Conservation (phyloP, 2,888 invertebrate genomes). For the Gisinianus flammeolus region DNA sequence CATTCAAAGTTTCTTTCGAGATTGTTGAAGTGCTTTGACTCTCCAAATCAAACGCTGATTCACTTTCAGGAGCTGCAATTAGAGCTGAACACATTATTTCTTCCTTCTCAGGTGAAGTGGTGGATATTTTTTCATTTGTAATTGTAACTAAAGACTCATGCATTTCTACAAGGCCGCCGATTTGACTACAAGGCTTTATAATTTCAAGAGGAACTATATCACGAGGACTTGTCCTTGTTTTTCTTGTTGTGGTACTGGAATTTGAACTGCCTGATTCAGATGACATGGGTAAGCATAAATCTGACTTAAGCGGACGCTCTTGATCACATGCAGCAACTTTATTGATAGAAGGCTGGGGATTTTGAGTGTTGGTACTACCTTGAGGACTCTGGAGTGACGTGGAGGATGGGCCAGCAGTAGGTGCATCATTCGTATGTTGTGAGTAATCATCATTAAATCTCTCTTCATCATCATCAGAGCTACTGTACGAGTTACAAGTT, state of each 20-base stretch:
- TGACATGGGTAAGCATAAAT: neutral
- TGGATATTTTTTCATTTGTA: neutral
- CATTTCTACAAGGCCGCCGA: no score
- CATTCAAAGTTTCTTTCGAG: neutral
- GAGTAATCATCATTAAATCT: neutral
- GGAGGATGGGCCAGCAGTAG: neutral
- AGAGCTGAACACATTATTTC: neutral
- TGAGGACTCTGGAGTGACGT: neutral
- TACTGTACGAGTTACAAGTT: conserved; percentile 76
- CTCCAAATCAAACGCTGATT: no score
- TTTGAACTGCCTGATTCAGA: neutral
- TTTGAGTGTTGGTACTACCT: neutral
- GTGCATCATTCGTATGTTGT: neutral
- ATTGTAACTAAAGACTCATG: no score
- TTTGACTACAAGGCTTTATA: no score
- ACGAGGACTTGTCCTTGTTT: neutral
- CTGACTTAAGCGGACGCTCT: neutral
- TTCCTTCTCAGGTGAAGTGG: neutral
- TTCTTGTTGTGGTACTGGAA: neutral
- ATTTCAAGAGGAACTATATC: no score
- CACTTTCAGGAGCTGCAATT: neutral
- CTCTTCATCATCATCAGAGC: conserved; percentile 68
- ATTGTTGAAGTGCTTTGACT: neutral
- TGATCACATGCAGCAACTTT: neutral
- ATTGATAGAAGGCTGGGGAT: neutral